Conservation (phyloP, 2,888 invertebrate species). For the Ochropacha duplaris region DNA sequence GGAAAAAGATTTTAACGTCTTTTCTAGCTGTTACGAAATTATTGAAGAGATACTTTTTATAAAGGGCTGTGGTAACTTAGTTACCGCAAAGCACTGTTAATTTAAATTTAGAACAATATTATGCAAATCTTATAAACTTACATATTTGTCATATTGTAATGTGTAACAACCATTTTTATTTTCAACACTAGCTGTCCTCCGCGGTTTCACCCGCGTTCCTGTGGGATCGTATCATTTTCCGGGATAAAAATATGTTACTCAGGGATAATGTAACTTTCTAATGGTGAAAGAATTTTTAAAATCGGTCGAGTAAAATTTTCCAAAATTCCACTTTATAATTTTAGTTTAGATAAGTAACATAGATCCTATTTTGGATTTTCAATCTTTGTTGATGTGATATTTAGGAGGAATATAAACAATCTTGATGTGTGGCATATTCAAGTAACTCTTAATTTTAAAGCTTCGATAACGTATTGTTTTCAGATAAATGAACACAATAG, state of each 20-base stretch:
- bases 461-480: slow-evolving; percentile 14
- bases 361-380: too few relatives aligned
- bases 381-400: too few relatives aligned
- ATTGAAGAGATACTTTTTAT: slow-evolving; percentile 17
- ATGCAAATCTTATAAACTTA: background rate
- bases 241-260: too few relatives aligned
- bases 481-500: slow-evolving; percentile 76
- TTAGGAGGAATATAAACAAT: too few relatives aligned
- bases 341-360: too few relatives aligned
- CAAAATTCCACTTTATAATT: too few relatives aligned
- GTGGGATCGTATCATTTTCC: too few relatives aligned
- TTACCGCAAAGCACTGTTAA: background rate
- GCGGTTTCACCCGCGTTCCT: too few relatives aligned
- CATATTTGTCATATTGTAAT: background rate
- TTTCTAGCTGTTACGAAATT: slow-evolving; percentile 24
- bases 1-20: slow-evolving; percentile 27
- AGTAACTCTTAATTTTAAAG: background rate
- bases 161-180: background rate
- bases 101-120: background rate
- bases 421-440: background rate
- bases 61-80: slow-evolving; percentile 11
- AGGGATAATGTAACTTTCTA: too few relatives aligned
- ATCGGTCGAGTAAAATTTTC: too few relatives aligned
- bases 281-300: too few relatives aligned
- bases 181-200: too few relatives aligned